A percentile compares a stretch with the other conserved stretches of the same genome.
phyloP scores from a whole-genome alignment of 2,113 vertebrate species.

The Eira barbara region DNA sequence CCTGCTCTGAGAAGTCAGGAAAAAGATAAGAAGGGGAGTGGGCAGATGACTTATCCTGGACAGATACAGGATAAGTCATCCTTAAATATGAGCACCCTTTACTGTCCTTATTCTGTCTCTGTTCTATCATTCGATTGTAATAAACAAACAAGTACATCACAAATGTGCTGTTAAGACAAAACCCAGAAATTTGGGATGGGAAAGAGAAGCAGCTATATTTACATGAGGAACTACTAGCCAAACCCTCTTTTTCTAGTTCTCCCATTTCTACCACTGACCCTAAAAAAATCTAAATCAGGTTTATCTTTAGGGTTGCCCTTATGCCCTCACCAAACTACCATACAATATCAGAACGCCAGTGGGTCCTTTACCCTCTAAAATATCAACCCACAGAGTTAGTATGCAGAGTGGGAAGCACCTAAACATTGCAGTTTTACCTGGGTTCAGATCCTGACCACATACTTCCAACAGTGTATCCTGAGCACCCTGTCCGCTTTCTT shows the following conservation, averaged over 20 bases:
- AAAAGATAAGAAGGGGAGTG: neutral
- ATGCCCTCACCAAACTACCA: neutral
- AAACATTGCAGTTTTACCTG: neutral
- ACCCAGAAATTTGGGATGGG: neutral
- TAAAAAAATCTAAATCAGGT: neutral
- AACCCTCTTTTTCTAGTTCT: neutral
- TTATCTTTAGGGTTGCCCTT: neutral
- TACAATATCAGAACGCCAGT: neutral
- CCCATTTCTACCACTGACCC: neutral
- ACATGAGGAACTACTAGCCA: neutral
- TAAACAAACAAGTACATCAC: neutral
- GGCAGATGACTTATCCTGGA: neutral
- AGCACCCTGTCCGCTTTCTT: neutral
- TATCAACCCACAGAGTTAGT: neutral
- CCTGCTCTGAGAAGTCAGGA: neutral
- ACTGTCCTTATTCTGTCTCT: neutral
- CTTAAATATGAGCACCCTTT: neutral
- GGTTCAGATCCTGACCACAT: neutral
- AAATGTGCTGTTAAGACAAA: conserved; percentile 21
- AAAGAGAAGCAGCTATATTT: neutral
- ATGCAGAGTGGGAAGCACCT: neutral
- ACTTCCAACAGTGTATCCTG: neutral
- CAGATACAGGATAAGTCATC: neutral
- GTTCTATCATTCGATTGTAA: neutral
- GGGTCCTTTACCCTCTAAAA: neutral